Evolutionary conservation across 2,113 vertebrate species (phyloP), one percentile per base, ranked within the genome.

Genomic region (Percopsis transmontana): DNA sequence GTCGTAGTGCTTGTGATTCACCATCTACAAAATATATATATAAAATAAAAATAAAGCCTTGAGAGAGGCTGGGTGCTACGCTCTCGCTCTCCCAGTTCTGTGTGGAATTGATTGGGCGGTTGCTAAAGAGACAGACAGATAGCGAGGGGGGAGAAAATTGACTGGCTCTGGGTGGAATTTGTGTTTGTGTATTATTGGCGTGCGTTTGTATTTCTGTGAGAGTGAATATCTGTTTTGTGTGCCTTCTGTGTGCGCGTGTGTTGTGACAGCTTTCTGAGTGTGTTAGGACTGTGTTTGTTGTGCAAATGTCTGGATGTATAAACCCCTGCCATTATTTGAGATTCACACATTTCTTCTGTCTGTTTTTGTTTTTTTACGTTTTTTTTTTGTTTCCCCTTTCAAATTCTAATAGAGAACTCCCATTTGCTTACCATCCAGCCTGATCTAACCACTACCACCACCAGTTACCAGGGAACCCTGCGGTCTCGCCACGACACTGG

Each of bases 391-490:
- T 24, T 20, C 8, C 11, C 18, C 2, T 12, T 5, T 2, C 21
- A 33, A 33, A 59, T 81, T 81, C 21, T 71, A 51, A 52, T 90
- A 99, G 97, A 98, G 89, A 97, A 95, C 74, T 96, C 97, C 76
- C 93, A 97, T 80, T 92, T 99, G 90, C 94, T 99, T 77, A 98
- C 97, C 85, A 98, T 99, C 92, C 97, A 99, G 89, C 97, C 97
- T 0, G 97, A 99, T 91, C 93, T 99, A 79, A 98, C 96, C 80
- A 97, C 95, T 58, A 91, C 96, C 72, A 97, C 96, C 62, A 96
- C 95, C 88, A 97, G 95, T 79, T 99, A 97, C 90, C 97, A 99
- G 85, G 96, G 97, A 81, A 95, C 95, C 0, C 92, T 99, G 52
- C 96, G 95, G 78, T 91, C 96, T 0, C 95, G 96, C 58, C 96